These are phyloP conservation scores for Trichopria drosophilae DNA, from an alignment of 2,888 invertebrate genomes.

Conservation along the genomic window DNA sequence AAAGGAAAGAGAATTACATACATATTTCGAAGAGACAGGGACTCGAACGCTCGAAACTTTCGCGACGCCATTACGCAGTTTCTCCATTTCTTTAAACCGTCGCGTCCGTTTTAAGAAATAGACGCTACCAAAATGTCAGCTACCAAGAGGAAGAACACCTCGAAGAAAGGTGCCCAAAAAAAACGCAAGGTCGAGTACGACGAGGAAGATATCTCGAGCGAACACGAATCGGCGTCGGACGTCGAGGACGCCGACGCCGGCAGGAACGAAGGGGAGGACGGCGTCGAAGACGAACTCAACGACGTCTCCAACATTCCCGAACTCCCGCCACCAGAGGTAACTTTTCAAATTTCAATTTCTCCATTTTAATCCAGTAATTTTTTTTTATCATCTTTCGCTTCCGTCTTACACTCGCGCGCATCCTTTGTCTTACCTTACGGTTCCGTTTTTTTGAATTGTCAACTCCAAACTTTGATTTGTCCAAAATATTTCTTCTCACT, in stretches of 20 bases:
- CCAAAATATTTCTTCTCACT: background rate
- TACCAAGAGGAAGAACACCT: slow-evolving; percentile 48
- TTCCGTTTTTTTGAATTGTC: no score
- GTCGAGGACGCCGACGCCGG: slow-evolving; percentile 50
- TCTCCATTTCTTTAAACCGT: background rate
- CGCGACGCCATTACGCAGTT: no score
- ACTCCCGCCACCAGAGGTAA: slow-evolving; percentile 54
- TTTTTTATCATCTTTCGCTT: background rate
- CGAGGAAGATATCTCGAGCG: slow-evolving; percentile 56
- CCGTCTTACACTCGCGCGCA: no score
- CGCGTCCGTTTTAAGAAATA: no score
- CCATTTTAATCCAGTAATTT: background rate
- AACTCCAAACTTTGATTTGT: no score
- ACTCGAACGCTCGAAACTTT: no score
- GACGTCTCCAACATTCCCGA: slow-evolving; percentile 53
- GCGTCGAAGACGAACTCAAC: slow-evolving; percentile 50
- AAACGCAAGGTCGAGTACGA: slow-evolving; percentile 54
- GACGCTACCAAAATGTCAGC: slow-evolving; percentile 48
- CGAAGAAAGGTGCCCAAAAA: slow-evolving; percentile 50
- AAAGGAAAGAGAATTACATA: no score
- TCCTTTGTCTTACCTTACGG: no score
- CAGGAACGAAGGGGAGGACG: slow-evolving; percentile 48
- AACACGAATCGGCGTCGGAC: slow-evolving; percentile 53
- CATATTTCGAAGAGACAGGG: no score
- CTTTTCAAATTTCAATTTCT: slow-evolving; percentile 1